phyloP scores from a whole-genome alignment of 1,140 invertebrate genomes.

The Zaprionus capensis region DNA sequence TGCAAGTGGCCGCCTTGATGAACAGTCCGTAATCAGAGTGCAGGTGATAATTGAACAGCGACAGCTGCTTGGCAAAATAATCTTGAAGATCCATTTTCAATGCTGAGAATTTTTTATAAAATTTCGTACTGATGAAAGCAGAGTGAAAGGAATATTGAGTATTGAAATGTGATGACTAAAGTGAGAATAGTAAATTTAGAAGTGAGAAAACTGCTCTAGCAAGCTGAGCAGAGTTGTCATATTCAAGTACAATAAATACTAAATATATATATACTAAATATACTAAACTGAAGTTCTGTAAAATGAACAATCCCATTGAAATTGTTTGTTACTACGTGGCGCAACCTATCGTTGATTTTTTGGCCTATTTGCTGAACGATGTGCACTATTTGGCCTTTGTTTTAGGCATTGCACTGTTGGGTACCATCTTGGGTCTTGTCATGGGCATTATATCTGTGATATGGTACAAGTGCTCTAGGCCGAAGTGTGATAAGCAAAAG shows the following conservation, averaged over 20 bases:
- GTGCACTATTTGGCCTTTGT: slow-evolving; percentile 46
- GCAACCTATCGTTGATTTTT: slow-evolving; percentile 52
- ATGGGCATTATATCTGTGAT: slow-evolving; percentile 42
- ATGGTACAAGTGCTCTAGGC: slow-evolving; percentile 44
- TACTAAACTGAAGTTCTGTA: not conserved
- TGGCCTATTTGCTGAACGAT: slow-evolving; percentile 45
- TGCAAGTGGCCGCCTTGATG: slow-evolving; percentile 56
- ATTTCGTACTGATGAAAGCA: not conserved
- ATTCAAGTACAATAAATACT: not conserved
- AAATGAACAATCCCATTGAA: slow-evolving; percentile 63
- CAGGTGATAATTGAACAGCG: slow-evolving; percentile 48
- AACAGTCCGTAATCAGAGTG: slow-evolving; percentile 55
- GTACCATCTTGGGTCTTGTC: slow-evolving; percentile 36
- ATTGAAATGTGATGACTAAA: not conserved
- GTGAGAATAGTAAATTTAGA: no score
- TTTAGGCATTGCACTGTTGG: slow-evolving; percentile 23
- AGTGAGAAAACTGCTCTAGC: not conserved
- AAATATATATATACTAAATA: not conserved
- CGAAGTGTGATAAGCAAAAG: not conserved
- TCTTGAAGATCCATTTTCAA: slow-evolving; percentile 45
- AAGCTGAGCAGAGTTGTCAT: not conserved
- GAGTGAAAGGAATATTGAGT: not conserved
- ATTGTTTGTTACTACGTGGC: slow-evolving; percentile 27
- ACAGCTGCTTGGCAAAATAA: slow-evolving; percentile 51
- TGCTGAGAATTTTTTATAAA: slow-evolving; percentile 15